Percentiles rank a stretch among this genome's conserved stretches.
These are phyloP conservation scores for Coracopsis vasa DNA, from an alignment of 2,113 vertebrate genomes.

Conservation along the genomic window DNA sequence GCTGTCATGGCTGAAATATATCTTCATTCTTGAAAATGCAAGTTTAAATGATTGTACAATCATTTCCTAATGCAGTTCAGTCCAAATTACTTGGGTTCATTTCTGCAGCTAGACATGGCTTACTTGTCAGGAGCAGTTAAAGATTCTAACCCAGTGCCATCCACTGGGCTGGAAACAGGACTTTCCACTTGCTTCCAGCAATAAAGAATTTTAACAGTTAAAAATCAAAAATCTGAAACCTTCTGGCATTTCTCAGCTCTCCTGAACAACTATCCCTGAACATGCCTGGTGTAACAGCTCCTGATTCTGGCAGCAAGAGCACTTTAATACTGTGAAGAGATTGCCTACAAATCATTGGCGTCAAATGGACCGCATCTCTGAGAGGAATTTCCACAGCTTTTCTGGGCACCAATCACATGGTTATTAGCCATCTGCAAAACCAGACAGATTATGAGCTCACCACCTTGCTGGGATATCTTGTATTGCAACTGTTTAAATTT, in stretches of 20 bases:
- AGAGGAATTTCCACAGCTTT: constrained; percentile 18
- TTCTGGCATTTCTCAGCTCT: neutral
- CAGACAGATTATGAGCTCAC: constrained; percentile 25
- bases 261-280: neutral
- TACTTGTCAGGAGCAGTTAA: neutral
- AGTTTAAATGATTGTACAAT: neutral
- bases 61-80: neutral
- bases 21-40: neutral
- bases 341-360: neutral
- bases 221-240: neutral
- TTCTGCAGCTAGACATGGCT: neutral
- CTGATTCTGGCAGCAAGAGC: neutral
- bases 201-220: neutral
- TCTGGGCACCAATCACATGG: neutral
- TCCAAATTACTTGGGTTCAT: neutral
- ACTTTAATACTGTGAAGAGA: neutral
- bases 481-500: neutral
- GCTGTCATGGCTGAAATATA: neutral
- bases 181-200: neutral
- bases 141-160: neutral
- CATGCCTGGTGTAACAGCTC: neutral
- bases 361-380: neutral
- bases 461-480: neutral
- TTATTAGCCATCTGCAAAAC: constrained; percentile 12
- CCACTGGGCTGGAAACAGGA: neutral